A percentile compares a stretch with the other conserved stretches of the same genome.
Conservation (phyloP, 2,888 invertebrate genomes). For the Smittia aterrima region DNA sequence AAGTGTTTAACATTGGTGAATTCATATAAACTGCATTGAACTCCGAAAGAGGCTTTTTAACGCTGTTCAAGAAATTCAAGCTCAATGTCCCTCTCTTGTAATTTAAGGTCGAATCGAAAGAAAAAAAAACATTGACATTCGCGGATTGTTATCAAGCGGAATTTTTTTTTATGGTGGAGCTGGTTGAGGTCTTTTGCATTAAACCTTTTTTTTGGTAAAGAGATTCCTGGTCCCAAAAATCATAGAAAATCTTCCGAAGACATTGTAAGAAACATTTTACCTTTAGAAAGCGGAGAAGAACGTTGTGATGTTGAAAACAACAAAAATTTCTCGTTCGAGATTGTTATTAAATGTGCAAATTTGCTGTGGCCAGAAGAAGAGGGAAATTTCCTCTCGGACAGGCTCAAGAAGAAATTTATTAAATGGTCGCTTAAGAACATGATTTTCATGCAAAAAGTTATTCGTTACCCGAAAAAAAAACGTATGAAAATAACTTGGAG, state of each 20-base stretch:
- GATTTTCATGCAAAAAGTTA: slow-evolving; percentile 10
- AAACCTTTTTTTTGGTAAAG: too few relatives aligned
- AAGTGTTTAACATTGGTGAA: neutral
- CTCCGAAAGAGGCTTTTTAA: neutral
- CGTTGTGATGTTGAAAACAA: too few relatives aligned
- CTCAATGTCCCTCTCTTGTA: slow-evolving; percentile 38
- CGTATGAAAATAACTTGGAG: neutral
- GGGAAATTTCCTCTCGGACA: slow-evolving; percentile 19
- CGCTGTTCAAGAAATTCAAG: slow-evolving; percentile 8
- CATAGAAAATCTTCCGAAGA: too few relatives aligned
- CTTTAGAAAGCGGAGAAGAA: too few relatives aligned
- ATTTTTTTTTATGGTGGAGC: neutral
- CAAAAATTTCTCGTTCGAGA: neutral
- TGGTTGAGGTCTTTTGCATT: neutral
- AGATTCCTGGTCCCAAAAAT: too few relatives aligned
- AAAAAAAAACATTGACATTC: slow-evolving; percentile 37
- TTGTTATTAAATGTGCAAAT: neutral
- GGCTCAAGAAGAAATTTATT: neutral
- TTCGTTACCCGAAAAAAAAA: neutral
- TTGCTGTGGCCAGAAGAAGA: slow-evolving; percentile 22
- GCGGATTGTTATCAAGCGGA: slow-evolving; percentile 16
- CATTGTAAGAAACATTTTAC: too few relatives aligned
- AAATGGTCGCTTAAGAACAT: slow-evolving; percentile 30
- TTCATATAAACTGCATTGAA: slow-evolving; percentile 27
- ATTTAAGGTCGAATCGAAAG: slow-evolving; percentile 31